Base-by-base conservation (phyloP, 2,888 invertebrate genomes). In the Furcula furcula region DNA sequence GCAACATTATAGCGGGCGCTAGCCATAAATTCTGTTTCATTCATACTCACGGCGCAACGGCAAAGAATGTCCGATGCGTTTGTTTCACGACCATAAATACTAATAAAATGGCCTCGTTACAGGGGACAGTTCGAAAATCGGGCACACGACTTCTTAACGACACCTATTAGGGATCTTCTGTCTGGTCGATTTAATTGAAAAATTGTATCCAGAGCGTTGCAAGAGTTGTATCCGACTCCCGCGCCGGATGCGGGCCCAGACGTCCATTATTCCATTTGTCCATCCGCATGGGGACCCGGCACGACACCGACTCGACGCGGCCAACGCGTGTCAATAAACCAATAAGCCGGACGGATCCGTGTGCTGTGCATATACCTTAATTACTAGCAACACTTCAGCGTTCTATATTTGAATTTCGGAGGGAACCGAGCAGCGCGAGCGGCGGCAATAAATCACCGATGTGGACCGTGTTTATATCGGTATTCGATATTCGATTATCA, bases 221-320 rank as follows among this genome's bases (percentile, higher is more conserved):
- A 80, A 81, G 86, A 84, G 85, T 82, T 75, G 86, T 80, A 84
- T 84, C 85, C 84, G 83, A 82, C 69, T 79, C 72, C 71, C 74
- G 81, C 78, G 82, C 76, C 87, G 88, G 88, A 88, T 87, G 88
- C 88, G 87, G 88, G 88, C 86, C 78, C 88, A 87, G 87, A 87
- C 87, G 82, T 60, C 86, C 78, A 87, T 88, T 88, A 88, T 88
- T 72, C 87, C 87, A 88, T 88, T 87, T 83, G 87, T 76, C 62
- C 87, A 87, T 88, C 88, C 88, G 88, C 85, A 78, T 80, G 80
- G 85, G 87, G 83, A 81, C 86, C 71, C 64, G 35, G 71, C 63
- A 34, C 60, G 60, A 65, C 65, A 66, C 66, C 55, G 55, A 57
- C 59, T 46, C 56, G 54, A 42, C 54, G 45, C 38, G 35, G 41